phyloP scores from a whole-genome alignment of 2,797 vertebrate genomes.

The Champsocephalus esox region DNA sequence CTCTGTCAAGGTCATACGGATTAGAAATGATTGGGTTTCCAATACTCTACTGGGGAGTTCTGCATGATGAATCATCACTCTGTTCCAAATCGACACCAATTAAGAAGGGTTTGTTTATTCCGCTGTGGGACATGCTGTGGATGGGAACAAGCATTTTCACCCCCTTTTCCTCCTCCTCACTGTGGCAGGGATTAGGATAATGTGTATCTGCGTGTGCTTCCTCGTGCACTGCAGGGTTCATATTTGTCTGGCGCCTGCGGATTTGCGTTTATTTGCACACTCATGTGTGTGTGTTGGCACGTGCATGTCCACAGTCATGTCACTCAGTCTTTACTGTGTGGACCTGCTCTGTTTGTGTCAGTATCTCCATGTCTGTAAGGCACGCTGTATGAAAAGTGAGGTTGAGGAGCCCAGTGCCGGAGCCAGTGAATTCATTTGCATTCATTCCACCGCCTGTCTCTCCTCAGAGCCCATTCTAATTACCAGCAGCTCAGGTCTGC shows the following conservation, averaged over 20 bases:
- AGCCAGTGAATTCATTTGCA: constrained; percentile 86
- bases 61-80: constrained; percentile 84
- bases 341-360: constrained; percentile 67
- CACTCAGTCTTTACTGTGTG: constrained; percentile 64
- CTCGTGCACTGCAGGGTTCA: constrained; percentile 24
- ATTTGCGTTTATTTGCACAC: constrained; percentile 55
- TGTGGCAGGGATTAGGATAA: constrained; percentile 73
- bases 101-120: constrained; percentile 82
- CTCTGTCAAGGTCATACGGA: constrained; percentile 84
- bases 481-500: constrained; percentile 82
- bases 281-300: constrained; percentile 25
- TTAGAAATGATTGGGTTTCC: constrained; percentile 84
- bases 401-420: constrained; percentile 70
- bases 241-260: constrained; percentile 52
- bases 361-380: constrained; percentile 73
- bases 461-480: constrained; percentile 85
- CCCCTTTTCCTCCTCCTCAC: constrained; percentile 64
- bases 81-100: constrained; percentile 83
- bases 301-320: constrained; percentile 50
- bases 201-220: constrained; percentile 26
- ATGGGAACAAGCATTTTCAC: constrained; percentile 64
- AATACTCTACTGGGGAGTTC: constrained; percentile 79
- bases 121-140: constrained; percentile 71
- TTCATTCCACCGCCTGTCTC: constrained; percentile 83
- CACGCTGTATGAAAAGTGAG: constrained; percentile 77